phyloP scores from a whole-genome alignment of 2,888 invertebrate species.

The Lasioglossum villosulum region DNA sequence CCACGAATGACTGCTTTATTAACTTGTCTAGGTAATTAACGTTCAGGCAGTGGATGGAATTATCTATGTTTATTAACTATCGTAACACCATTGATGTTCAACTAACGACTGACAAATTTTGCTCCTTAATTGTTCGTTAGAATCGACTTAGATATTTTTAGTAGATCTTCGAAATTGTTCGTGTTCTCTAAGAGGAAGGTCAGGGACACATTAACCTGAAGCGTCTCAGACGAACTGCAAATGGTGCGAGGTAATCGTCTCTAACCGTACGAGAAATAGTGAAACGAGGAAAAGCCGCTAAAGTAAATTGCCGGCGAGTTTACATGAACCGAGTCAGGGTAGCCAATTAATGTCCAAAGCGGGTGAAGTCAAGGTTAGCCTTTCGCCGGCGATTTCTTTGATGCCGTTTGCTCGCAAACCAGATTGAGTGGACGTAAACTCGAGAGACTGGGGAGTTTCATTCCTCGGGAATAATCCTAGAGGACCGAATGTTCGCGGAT shows the following conservation, averaged over 20 bases:
- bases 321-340: neutral
- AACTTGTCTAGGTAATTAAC: neutral
- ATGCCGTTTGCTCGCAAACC: neutral
- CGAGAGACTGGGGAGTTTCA: neutral
- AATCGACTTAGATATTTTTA: too few species aligned
- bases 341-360: conserved; percentile 10
- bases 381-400: conserved; percentile 11
- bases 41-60: too few species aligned
- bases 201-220: neutral
- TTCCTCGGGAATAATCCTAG: conserved; percentile 14
- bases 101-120: too few species aligned
- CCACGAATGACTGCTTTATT: neutral
- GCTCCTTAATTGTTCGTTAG: too few species aligned
- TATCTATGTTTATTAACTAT: too few species aligned
- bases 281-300: neutral
- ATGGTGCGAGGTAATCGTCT: neutral
- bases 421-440: neutral
- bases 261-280: neutral
- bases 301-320: neutral
- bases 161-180: neutral
- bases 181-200: neutral
- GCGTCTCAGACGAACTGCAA: neutral
- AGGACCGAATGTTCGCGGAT: conserved; percentile 11
- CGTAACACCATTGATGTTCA: too few species aligned
- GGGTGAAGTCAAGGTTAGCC: neutral